phyloP scores from a whole-genome alignment of 2,888 invertebrate genomes.

The Erebia palarica region DNA sequence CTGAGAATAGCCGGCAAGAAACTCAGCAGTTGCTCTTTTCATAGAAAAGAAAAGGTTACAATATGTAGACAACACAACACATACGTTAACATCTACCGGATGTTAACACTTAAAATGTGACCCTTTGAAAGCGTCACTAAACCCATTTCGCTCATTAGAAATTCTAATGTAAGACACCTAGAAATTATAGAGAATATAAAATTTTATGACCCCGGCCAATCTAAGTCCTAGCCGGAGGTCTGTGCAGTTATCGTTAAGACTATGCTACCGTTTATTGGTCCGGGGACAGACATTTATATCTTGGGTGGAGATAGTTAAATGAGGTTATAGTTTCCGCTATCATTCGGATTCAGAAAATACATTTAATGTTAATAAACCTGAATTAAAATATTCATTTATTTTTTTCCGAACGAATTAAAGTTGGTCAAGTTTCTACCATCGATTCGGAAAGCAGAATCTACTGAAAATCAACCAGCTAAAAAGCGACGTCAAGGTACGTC shows the following conservation, averaged over 20 bases:
- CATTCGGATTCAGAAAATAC: conserved; percentile 7
- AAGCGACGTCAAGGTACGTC: too few species aligned
- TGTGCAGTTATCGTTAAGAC: conserved; percentile 29
- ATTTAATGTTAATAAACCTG: not conserved
- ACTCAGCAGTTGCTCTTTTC: too few species aligned
- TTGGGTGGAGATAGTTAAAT: conserved; percentile 17
- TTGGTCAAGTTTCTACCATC: too few species aligned
- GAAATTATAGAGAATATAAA: conserved; percentile 33
- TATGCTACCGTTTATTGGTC: conserved; percentile 33
- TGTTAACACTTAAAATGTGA: conserved; percentile 8
- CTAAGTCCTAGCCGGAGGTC: conserved; percentile 28
- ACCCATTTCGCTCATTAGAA: conserved; percentile 31
- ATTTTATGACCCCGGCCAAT: conserved; percentile 35
- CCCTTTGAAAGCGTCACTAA: conserved; percentile 18
- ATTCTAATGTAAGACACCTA: conserved; percentile 35
- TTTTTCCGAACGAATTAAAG: too few species aligned
- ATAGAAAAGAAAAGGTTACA: too few species aligned
- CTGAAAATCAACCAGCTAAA: too few species aligned
- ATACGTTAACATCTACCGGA: too few species aligned
- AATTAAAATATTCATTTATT: not conserved
- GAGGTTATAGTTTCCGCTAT: conserved; percentile 27
- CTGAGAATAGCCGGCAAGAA: too few species aligned
- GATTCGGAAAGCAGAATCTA: too few species aligned
- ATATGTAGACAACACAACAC: too few species aligned
- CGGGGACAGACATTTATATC: conserved; percentile 21